These are phyloP conservation scores for Thumatha senex DNA, from an alignment of 2,888 invertebrate genomes.

Conservation along the genomic window DNA sequence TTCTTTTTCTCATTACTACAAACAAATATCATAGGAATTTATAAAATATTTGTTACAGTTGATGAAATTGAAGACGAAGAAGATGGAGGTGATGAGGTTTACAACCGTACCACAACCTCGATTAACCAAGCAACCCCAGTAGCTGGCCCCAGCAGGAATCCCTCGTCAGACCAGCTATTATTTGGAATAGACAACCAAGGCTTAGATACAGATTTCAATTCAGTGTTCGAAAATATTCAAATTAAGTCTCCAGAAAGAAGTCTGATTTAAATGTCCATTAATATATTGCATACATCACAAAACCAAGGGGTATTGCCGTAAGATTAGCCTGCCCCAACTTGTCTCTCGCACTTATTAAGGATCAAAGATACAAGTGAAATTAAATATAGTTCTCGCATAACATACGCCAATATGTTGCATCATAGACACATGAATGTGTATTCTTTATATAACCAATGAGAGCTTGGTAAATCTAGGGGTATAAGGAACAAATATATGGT, in stretches of 20 bases:
- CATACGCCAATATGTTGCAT: too few relatives aligned
- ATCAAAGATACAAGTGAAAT: too few relatives aligned
- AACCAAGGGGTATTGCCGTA: too few relatives aligned
- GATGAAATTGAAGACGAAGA: constrained; percentile 79
- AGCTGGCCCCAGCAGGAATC: constrained; percentile 72
- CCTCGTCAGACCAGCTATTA: constrained; percentile 72
- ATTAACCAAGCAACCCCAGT: constrained; percentile 50
- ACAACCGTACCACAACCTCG: constrained; percentile 73
- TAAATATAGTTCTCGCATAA: too few relatives aligned
- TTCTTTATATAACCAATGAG: too few relatives aligned
- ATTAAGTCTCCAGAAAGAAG: constrained; percentile 75
- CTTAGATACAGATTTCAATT: constrained; percentile 85
- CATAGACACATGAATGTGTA: too few relatives aligned
- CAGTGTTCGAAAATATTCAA: constrained; percentile 85
- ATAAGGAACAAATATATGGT: too few relatives aligned
- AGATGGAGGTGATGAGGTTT: constrained; percentile 73
- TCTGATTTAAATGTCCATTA: constrained; percentile 52
- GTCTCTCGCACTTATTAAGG: too few relatives aligned
- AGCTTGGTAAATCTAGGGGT: too few relatives aligned
- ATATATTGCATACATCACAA: neutral
- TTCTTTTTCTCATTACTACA: too few relatives aligned
- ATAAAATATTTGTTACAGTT: constrained; percentile 40
- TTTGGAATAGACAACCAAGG: constrained; percentile 84
- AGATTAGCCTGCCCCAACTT: too few relatives aligned
- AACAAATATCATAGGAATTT: too few relatives aligned